Evolutionary conservation across 2,888 invertebrate species (phyloP).

Genomic region (Cheilosia impressa): DNA sequence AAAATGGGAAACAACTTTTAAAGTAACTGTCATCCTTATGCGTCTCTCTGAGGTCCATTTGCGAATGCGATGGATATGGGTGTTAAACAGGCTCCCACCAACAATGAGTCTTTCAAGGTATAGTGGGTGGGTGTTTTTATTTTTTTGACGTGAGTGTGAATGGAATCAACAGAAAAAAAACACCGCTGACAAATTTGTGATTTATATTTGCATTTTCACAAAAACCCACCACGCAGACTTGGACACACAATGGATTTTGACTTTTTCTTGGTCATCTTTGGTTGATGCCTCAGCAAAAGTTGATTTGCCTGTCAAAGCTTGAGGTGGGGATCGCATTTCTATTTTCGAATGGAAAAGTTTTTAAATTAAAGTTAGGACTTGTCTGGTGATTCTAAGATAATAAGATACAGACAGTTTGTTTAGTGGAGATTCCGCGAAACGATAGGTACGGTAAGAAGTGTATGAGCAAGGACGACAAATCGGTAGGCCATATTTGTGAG

Average conservation of each 20-base stretch:
- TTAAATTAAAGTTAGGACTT: slow-evolving; percentile 72
- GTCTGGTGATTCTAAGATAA: slow-evolving; percentile 28
- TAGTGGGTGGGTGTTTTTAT: background rate
- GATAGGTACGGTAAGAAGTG: too few relatives aligned
- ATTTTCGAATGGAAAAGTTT: slow-evolving; percentile 54
- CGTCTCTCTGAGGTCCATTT: slow-evolving; percentile 56
- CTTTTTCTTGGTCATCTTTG: slow-evolving; percentile 24
- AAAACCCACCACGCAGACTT: slow-evolving; percentile 45
- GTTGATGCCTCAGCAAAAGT: background rate
- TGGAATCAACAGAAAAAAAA: background rate
- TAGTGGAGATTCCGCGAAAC: too few relatives aligned
- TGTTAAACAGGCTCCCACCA: slow-evolving; percentile 28
- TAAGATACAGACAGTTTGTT: too few relatives aligned
- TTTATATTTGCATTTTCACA: slow-evolving; percentile 69
- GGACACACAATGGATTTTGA: slow-evolving; percentile 62
- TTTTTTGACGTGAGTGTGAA: background rate
- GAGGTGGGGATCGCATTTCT: slow-evolving; percentile 23
- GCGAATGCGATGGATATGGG: slow-evolving; percentile 33
- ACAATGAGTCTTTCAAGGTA: background rate
- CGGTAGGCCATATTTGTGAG: too few relatives aligned
- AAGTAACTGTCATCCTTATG: slow-evolving; percentile 64
- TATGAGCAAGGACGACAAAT: too few relatives aligned
- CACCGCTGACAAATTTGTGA: slow-evolving; percentile 65
- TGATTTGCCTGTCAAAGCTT: slow-evolving; percentile 22
- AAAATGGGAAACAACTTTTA: slow-evolving; percentile 68